Evolutionary conservation across 2,888 invertebrate genomes (phyloP).

Genomic region (Campoplex nolae): DNA sequence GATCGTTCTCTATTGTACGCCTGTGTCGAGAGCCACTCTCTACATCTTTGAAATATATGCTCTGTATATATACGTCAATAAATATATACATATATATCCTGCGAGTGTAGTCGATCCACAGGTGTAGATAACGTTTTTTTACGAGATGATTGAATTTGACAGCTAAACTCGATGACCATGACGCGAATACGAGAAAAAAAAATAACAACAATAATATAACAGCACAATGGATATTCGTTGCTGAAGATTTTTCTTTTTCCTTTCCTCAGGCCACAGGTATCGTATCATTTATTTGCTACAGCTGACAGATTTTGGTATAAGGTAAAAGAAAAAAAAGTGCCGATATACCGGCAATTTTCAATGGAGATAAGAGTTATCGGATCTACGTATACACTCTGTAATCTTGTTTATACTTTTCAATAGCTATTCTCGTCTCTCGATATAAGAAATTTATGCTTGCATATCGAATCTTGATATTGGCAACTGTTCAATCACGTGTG

Average conservation of each 20-base stretch:
- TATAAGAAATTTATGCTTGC: neutral
- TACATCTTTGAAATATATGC: slow-evolving; percentile 31
- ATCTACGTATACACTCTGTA: neutral
- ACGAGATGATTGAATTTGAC: slow-evolving; percentile 28
- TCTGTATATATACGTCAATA: neutral
- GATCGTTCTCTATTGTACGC: slow-evolving; percentile 69
- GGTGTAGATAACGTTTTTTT: slow-evolving; percentile 12
- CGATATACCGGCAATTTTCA: neutral
- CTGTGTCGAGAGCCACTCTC: slow-evolving; percentile 62
- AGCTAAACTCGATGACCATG: slow-evolving; percentile 49
- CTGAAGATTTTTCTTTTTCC: slow-evolving; percentile 24
- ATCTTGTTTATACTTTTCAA: slow-evolving; percentile 17
- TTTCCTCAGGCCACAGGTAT: neutral
- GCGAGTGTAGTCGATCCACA: slow-evolving; percentile 8
- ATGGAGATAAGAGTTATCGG: neutral
- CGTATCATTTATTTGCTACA: neutral
- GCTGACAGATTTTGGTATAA: neutral
- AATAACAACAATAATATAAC: neutral
- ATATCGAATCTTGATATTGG: slow-evolving; percentile 63
- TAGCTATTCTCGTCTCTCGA: neutral
- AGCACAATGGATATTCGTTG: slow-evolving; percentile 12
- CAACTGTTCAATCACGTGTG: slow-evolving; percentile 56
- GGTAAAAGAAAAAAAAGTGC: neutral
- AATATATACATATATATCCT: slow-evolving; percentile 27
- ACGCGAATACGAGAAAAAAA: neutral